Conservation (phyloP, 2,888 invertebrate genomes). For the Lasioglossum leucozonium region DNA sequence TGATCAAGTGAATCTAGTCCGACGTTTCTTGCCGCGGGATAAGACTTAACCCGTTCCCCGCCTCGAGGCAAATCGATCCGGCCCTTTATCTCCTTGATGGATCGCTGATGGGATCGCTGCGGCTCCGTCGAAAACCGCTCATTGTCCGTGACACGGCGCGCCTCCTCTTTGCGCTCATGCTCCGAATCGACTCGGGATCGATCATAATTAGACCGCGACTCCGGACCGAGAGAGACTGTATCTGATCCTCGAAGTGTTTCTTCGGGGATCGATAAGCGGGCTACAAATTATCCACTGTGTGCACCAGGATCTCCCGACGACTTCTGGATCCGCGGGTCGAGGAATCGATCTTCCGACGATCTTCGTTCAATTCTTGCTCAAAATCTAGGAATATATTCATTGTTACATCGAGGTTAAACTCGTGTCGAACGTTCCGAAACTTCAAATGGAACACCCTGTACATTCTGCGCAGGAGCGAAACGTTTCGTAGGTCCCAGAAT, state of each 20-base stretch:
- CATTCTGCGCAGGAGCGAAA: too few relatives aligned
- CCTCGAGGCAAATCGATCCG: constrained; percentile 67
- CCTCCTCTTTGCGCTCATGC: neutral
- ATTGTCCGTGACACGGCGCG: constrained; percentile 47
- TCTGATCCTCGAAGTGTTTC: neutral
- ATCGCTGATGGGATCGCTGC: constrained; percentile 71
- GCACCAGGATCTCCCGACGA: neutral
- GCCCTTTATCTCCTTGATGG: constrained; percentile 74
- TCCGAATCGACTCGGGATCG: constrained; percentile 7
- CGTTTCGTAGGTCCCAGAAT: neutral
- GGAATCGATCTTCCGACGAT: too few relatives aligned
- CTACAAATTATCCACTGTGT: neutral
- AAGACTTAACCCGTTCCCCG: constrained; percentile 72
- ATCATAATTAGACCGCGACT: constrained; percentile 11
- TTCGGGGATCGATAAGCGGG: neutral
- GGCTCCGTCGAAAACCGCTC: constrained; percentile 68
- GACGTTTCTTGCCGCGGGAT: constrained; percentile 66
- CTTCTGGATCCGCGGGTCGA: neutral
- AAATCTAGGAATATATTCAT: too few relatives aligned
- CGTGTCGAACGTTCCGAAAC: too few relatives aligned
- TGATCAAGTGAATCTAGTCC: constrained; percentile 74
- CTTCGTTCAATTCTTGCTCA: too few relatives aligned
- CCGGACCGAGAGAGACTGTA: neutral
- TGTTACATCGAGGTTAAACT: too few relatives aligned
- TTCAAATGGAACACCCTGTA: too few relatives aligned